These are phyloP conservation scores for Arnoldichthys spilopterus DNA, from an alignment of 2,797 vertebrate species.

Conservation along the genomic window DNA sequence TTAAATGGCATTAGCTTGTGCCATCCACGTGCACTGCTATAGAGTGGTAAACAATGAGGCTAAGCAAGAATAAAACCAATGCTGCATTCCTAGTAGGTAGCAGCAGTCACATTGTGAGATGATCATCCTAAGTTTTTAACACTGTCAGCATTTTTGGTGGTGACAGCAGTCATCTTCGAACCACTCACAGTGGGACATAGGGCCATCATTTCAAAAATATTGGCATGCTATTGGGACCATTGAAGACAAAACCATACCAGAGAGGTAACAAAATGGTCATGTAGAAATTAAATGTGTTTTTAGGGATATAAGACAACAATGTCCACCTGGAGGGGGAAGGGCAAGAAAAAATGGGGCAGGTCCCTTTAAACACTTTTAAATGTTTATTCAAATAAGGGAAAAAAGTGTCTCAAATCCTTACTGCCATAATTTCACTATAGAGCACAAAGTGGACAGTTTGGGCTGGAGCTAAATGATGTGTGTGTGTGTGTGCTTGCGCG, in stretches of 20 bases:
- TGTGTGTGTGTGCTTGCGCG: conserved; percentile 53
- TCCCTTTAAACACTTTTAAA: neutral
- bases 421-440: conserved; percentile 39
- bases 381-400: neutral
- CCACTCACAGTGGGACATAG: no score
- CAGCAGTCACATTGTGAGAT: no score
- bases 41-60: no score
- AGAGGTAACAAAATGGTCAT: neutral
- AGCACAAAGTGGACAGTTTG: conserved; percentile 46
- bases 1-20: no score
- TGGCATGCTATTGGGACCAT: no score
- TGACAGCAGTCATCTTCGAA: no score
- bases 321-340: neutral
- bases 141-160: no score
- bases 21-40: no score
- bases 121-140: no score
- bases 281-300: neutral
- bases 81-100: no score
- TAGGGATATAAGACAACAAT: neutral
- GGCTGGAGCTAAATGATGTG: conserved; percentile 66
- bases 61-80: no score
- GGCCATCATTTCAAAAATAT: no score
- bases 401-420: conserved; percentile 4
- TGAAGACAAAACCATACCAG: neutral
- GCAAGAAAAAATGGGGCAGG: neutral